Percentiles rank a stretch among this genome's conserved stretches.
Conservation (phyloP, 1,140 invertebrate genomes). For the Nomia melanderi region DNA sequence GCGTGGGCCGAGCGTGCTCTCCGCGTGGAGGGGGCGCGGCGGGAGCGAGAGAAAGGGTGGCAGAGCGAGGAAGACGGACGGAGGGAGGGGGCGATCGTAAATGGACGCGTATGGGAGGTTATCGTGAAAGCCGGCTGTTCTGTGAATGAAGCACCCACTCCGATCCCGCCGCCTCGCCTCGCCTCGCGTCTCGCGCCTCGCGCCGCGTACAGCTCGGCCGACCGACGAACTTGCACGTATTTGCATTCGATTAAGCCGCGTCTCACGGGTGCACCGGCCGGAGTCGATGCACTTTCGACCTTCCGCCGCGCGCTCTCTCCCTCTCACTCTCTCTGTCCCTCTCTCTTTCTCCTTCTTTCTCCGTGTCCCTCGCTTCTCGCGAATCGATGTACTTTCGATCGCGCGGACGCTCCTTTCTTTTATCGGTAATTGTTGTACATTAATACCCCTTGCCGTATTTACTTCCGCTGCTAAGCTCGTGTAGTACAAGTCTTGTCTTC, state of each 20-base stretch:
- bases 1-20: constrained; percentile 24
- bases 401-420: too few relatives aligned
- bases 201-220: constrained; percentile 36
- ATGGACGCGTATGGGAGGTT: constrained; percentile 49
- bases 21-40: neutral
- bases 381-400: neutral
- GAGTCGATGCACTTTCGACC: constrained; percentile 55
- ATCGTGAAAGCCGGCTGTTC: constrained; percentile 52
- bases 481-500: too few relatives aligned
- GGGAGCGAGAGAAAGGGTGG: neutral
- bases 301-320: neutral
- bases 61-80: neutral
- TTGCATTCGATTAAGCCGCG: constrained; percentile 55
- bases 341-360: too few relatives aligned
- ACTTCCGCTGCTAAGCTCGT: too few relatives aligned
- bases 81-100: constrained; percentile 28
- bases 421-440: too few relatives aligned
- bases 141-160: constrained; percentile 53
- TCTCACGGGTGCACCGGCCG: constrained; percentile 48
- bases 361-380: neutral
- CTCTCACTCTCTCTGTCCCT: too few relatives aligned
- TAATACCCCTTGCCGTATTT: too few relatives aligned
- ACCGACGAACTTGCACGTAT: constrained; percentile 56
- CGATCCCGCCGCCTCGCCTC: constrained; percentile 22
- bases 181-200: constrained; percentile 9